Base-by-base conservation (phyloP, 2,113 vertebrate species). In the Triplophysa tibetana region DNA sequence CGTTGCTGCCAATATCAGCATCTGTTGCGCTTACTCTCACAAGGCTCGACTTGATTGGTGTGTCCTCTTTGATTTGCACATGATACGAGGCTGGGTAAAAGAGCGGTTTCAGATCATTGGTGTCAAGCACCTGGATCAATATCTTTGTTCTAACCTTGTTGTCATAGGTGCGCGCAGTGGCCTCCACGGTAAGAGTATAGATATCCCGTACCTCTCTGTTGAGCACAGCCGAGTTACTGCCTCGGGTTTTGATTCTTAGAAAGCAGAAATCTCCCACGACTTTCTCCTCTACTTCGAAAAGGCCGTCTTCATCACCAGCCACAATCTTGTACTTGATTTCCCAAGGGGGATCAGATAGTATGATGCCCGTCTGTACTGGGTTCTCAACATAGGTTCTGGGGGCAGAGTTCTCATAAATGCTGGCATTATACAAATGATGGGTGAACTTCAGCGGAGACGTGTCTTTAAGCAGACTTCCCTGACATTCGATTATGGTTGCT, bases 81-180 rank as follows among this genome's bases (percentile, higher is more conserved):
- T 91, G 93, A 89, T 99, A 99, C 0, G 95, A 98, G 0, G 97
- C 95, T 0, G 97, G 96, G 77, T 96, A 98, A 88, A 99, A 98
- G 21, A 99, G 96, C 7, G 97, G 96, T 78, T 95, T 98, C 78
- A 99, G 89, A 89, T 99, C 98, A 43, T 99, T 98, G 79, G 90
- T 95, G 88, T 99, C 98, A 61, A 98, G 91, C 82, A 99, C 95
- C 38, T 89, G 93, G 23, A 99, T 89, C 62, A 92, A 88, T 38
- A 98, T 96, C 21, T 94, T 96, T 1, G 96, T 94, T 91, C 93
- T 91, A 0, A 93, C 91, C 85, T 94, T 90, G 0, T 92, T 89
- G 12, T 90, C 79, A 70, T 86, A 91, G n/a, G 88, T 93, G 81
- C 85, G 94, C 80, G 97, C 98, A 0, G 89, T 91, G 54, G 96